A percentile compares a stretch with the other conserved stretches of the same genome.
phyloP scores from a whole-genome alignment of 2,888 invertebrate species.

The Conomelus anceps region DNA sequence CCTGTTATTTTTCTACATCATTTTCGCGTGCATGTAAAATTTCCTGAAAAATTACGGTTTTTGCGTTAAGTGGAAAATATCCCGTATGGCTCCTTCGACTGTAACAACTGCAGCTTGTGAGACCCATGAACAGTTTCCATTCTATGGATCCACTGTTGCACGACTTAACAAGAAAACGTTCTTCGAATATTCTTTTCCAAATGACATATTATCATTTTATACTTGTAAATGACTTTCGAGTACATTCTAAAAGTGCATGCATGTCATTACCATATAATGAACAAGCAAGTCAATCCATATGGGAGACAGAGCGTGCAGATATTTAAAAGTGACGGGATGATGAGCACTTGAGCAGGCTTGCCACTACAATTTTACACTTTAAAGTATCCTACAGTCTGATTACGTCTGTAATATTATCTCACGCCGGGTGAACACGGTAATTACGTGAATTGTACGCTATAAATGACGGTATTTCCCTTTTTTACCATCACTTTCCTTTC shows the following conservation, averaged over 20 bases:
- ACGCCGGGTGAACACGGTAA: not conserved
- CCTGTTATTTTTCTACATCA: not conserved
- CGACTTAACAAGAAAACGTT: not conserved
- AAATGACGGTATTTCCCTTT: not conserved
- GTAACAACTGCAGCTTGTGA: not conserved
- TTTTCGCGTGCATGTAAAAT: not conserved
- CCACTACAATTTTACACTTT: not conserved
- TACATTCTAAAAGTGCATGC: not conserved
- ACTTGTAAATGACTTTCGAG: not conserved
- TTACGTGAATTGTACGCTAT: not conserved
- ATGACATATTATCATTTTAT: not conserved
- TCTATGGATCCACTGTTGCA: not conserved
- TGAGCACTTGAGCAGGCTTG: not conserved
- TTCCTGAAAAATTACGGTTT: not conserved
- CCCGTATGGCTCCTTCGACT: not conserved
- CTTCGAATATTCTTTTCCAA: not conserved
- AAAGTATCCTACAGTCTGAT: not conserved
- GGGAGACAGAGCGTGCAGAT: not conserved
- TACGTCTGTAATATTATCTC: not conserved
- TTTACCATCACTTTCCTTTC: not conserved
- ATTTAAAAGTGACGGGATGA: not conserved
- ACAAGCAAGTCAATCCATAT: not conserved
- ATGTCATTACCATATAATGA: not conserved
- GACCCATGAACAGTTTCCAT: not conserved
- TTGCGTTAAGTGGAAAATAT: not conserved